A percentile compares a stretch with the other conserved stretches of the same genome.
These are phyloP conservation scores for Argyra leucocephala DNA, from an alignment of 2,888 invertebrate genomes.

Conservation along the genomic window DNA sequence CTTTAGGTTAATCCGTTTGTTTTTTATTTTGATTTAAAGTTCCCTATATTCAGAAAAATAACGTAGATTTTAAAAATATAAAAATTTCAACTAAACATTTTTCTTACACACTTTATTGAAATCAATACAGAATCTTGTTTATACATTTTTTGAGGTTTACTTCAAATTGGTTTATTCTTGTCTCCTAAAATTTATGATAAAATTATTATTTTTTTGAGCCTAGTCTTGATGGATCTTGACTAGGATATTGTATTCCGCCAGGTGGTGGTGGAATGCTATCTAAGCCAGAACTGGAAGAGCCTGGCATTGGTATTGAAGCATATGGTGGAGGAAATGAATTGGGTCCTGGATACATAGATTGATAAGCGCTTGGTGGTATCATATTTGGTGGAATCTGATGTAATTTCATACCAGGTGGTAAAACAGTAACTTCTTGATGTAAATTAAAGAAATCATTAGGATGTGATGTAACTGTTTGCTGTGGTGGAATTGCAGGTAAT, in stretches of 20 bases:
- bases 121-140: too few species aligned
- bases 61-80: too few species aligned
- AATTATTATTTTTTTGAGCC: slow-evolving; percentile 52
- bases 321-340: slow-evolving; percentile 43
- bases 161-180: too few species aligned
- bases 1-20: too few species aligned
- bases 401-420: slow-evolving; percentile 43
- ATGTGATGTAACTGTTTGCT: slow-evolving; percentile 49
- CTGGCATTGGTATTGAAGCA: slow-evolving; percentile 32
- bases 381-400: slow-evolving; percentile 41
- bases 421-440: slow-evolving; percentile 43
- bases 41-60: too few species aligned
- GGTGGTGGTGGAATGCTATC: slow-evolving; percentile 44
- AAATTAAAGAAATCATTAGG: slow-evolving; percentile 57
- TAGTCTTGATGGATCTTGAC: slow-evolving; percentile 90
- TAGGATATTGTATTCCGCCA: slow-evolving; percentile 78
- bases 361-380: slow-evolving; percentile 39
- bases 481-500: slow-evolving; percentile 67
- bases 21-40: too few species aligned
- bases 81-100: too few species aligned
- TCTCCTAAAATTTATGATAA: not conserved
- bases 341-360: slow-evolving; percentile 28
- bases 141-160: too few species aligned
- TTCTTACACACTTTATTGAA: too few species aligned
- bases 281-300: slow-evolving; percentile 25